Conservation (phyloP, 2,797 vertebrate species). For the Euthynnus affinis region DNA sequence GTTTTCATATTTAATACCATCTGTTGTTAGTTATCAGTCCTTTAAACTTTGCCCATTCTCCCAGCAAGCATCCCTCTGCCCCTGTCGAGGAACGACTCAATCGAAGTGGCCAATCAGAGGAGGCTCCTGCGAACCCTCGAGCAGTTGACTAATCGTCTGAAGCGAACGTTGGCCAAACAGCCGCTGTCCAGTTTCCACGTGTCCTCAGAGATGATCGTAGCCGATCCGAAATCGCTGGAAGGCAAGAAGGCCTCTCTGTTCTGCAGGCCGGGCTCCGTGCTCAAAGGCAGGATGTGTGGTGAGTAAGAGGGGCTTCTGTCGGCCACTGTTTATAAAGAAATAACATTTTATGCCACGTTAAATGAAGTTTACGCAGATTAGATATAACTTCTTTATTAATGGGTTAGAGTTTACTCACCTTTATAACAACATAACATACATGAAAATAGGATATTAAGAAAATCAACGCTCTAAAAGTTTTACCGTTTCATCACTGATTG, state of each 20-base stretch:
- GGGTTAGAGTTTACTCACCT: neutral
- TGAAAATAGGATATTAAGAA: neutral
- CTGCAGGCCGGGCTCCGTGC: conserved; percentile 94
- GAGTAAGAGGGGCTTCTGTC: conserved; percentile 68
- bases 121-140: conserved; percentile 94
- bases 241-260: conserved; percentile 92
- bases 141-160: conserved; percentile 93
- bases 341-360: too few species aligned
- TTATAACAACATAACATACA: neutral
- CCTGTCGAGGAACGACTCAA: conserved; percentile 93
- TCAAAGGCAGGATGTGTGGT: conserved; percentile 97
- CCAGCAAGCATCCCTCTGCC: conserved; percentile 97
- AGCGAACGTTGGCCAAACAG: conserved; percentile 92
- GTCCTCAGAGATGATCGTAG: conserved; percentile 92
- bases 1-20: neutral
- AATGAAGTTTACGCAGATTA: neutral
- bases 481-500: conserved; percentile 14
- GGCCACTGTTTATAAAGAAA: too few species aligned
- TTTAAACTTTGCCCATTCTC: conserved; percentile 81
- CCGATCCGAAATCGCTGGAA: conserved; percentile 95
- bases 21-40: conserved; percentile 9
- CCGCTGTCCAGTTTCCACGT: conserved; percentile 94
- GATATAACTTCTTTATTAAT: neutral
- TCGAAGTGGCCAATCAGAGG: conserved; percentile 94
- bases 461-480: neutral